Percentiles rank a stretch among this genome's conserved stretches.
Evolutionary conservation across 2,113 vertebrate genomes (phyloP).

Genomic region (Zapornia atra): DNA sequence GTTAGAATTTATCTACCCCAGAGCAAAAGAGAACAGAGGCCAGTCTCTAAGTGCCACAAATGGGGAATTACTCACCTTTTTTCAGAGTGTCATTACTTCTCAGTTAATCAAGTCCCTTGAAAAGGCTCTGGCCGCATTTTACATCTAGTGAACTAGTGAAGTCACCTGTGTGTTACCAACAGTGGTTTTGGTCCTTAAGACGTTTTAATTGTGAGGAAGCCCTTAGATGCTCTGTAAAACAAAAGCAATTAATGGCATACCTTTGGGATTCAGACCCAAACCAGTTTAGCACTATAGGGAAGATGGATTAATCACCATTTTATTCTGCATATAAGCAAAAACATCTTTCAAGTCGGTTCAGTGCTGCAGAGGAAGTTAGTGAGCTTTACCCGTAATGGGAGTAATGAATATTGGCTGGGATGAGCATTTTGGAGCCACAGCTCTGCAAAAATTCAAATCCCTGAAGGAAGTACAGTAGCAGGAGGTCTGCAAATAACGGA

Average conservation of each 20-base stretch:
- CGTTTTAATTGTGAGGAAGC: not conserved
- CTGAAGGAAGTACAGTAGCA: slow-evolving; percentile 54
- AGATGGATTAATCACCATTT: not conserved
- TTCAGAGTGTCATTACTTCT: not conserved
- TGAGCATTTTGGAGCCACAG: slow-evolving; percentile 54
- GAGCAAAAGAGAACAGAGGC: not conserved
- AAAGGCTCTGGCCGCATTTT: not conserved
- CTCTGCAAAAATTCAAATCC: slow-evolving; percentile 69
- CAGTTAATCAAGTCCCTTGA: not conserved
- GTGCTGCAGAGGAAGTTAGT: slow-evolving; percentile 35
- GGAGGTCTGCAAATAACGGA: slow-evolving; percentile 63
- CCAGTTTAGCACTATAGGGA: not conserved
- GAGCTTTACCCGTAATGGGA: slow-evolving; percentile 47
- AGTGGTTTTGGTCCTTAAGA: not conserved
- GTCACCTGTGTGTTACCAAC: not conserved
- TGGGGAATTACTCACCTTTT: not conserved
- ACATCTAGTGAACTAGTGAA: not conserved
- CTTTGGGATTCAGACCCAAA: slow-evolving; percentile 10
- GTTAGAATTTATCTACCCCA: not conserved
- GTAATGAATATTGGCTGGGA: slow-evolving; percentile 71
- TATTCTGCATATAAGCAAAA: not conserved
- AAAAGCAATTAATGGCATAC: not conserved
- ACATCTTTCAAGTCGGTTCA: not conserved
- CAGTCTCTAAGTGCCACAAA: rapidly evolving
- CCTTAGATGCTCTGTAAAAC: not conserved